Conservation (phyloP, 2,797 vertebrate species). For the Phalanger gymnotis region DNA sequence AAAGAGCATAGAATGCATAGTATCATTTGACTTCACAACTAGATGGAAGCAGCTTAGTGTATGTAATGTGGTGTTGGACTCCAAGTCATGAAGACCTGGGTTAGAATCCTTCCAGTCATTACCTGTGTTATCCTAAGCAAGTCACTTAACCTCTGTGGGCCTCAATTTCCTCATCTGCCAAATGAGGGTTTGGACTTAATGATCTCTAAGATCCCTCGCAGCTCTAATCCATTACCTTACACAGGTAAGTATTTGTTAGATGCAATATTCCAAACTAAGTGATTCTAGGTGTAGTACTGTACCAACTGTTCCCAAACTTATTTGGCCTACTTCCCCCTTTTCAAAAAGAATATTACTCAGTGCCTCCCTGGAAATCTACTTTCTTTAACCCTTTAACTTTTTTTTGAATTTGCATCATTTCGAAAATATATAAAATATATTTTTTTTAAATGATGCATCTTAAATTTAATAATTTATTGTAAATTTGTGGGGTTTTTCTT, state of each 20-base stretch:
- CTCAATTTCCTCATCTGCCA: not conserved
- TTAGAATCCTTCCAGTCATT: not conserved
- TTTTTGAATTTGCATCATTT: no score
- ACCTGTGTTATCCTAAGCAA: not conserved
- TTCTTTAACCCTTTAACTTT: no score
- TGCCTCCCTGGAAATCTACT: no score
- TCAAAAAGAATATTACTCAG: no score
- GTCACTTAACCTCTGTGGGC: not conserved
- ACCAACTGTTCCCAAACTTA: no score
- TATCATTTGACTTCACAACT: not conserved
- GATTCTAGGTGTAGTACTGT: not conserved
- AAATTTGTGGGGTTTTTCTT: no score
- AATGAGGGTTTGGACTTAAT: not conserved
- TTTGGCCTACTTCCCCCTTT: no score
- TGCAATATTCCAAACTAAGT: not conserved
- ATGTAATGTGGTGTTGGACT: not conserved
- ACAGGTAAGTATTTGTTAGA: not conserved
- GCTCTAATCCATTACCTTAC: not conserved
- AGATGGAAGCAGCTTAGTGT: not conserved
- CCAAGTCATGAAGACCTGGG: not conserved
- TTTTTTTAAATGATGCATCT: no score
- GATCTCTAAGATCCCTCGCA: not conserved
- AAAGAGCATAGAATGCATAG: not conserved
- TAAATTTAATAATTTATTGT: no score
- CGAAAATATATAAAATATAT: no score